Evolutionary conservation across 2,797 vertebrate species (phyloP), one percentile per base, ranked within the genome.

Genomic region (Ispidina picta): DNA sequence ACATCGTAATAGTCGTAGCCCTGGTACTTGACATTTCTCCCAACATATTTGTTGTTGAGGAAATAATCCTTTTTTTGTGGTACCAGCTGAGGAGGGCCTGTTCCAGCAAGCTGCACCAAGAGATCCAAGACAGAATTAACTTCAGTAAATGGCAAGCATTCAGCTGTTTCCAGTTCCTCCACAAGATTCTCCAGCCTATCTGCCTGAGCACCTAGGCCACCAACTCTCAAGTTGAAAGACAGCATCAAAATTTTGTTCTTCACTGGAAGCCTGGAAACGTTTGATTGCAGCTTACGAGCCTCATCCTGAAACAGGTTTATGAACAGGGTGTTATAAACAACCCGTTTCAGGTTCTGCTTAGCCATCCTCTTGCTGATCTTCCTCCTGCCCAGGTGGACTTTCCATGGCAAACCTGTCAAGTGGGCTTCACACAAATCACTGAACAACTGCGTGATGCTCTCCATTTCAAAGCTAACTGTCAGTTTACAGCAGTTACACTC

Each of bases 211-310:
- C 96, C 90, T 43, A 98, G 97, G 23, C 98, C 98, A 2, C 98
- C 98, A 56, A 99, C 98, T 3, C 99, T 97, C 87, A 99, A 77
- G 94, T 99, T 98, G 85, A 99, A 99, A 64, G 98, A 99, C 87
- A 99, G 95, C 99, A 99, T 98, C 86, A 99, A 96, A 76, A 99
- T 95, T 97, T 98, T 99, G 97, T 99, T 99, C 78, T 98, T 98
- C 69, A 98, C 97, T 0, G 99, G 99, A 4, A 98, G 98, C 44
- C 83, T 97, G 6, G 97, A 87, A 35, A 90, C 3, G 1, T 88
- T 88, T 10, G 96, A 92, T 9, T 97, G 98, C 96, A 91, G 70
- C 73, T 65, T 96, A 33, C 33, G 97, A 51, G 86, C 55, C 64
- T 98, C 98, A 0, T 99, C 98, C 78, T 98, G 98, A 79, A 99